phyloP scores from a whole-genome alignment of 2,113 vertebrate genomes.

The Halcyon malimbica region DNA sequence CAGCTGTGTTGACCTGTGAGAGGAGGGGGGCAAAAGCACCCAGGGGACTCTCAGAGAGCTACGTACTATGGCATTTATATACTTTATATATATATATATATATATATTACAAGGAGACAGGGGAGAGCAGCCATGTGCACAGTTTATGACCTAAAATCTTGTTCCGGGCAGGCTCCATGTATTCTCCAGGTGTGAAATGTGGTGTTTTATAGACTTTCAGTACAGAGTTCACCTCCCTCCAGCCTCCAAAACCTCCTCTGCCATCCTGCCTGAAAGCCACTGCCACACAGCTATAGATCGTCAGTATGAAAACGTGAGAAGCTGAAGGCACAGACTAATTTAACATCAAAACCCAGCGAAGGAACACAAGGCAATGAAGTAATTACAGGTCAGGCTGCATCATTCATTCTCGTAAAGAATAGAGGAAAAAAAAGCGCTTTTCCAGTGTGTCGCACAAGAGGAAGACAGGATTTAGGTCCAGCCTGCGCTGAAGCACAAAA shows the following conservation, averaged over 20 bases:
- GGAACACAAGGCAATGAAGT: neutral
- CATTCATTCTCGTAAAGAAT: neutral
- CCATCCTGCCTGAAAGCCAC: neutral
- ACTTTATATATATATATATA: neutral
- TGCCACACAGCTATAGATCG: accelerated
- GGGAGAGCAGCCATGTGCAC: neutral
- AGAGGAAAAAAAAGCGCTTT: neutral
- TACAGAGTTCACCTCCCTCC: neutral
- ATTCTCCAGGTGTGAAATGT: neutral
- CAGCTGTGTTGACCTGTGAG: neutral
- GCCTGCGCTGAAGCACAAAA: neutral
- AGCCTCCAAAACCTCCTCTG: neutral
- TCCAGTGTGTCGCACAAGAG: neutral
- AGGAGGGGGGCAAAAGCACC: neutral
- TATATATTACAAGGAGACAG: neutral
- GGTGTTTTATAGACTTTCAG: neutral
- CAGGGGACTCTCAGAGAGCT: neutral
- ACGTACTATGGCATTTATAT: neutral
- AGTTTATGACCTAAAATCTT: neutral
- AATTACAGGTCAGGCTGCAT: neutral
- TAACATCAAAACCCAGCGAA: neutral
- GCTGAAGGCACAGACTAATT: neutral
- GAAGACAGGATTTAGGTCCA: neutral
- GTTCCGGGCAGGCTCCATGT: neutral
- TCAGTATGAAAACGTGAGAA: neutral